phyloP scores from a whole-genome alignment of 2,888 invertebrate species.

The Dryocosmus kuriphilus region DNA sequence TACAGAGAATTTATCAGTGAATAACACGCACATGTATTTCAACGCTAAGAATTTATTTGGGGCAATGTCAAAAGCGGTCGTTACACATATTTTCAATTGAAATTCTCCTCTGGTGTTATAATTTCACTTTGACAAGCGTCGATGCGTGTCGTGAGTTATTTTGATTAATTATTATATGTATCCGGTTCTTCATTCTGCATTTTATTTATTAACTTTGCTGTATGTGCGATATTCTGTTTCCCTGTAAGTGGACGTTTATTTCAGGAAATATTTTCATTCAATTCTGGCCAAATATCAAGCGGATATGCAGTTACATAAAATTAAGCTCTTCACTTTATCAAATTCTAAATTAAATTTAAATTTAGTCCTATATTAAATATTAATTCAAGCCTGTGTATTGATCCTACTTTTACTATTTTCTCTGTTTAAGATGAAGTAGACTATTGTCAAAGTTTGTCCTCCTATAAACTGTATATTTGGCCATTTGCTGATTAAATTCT shows the following conservation, averaged over 20 bases:
- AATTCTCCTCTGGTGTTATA: not conserved
- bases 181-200: not conserved
- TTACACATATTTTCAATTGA: conserved; percentile 28
- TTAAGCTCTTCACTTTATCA: too few relatives aligned
- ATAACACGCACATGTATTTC: not conserved
- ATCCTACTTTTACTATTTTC: too few relatives aligned
- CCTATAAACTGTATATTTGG: too few relatives aligned
- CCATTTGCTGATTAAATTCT: too few relatives aligned
- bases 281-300: not conserved
- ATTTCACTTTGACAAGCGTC: conserved; percentile 12
- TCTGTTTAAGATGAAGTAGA: too few relatives aligned
- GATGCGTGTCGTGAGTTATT: conserved; percentile 1
- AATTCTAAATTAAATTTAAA: too few relatives aligned
- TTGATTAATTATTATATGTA: conserved; percentile 1
- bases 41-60: conserved; percentile 14
- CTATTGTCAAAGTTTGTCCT: too few relatives aligned
- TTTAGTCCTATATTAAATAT: too few relatives aligned
- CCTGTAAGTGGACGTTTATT: not conserved
- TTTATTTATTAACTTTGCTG: not conserved
- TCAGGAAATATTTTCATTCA: not conserved
- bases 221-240: not conserved
- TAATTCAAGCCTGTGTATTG: too few relatives aligned
- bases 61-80: conserved; percentile 16
- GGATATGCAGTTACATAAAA: too few relatives aligned
- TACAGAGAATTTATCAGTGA: conserved; percentile 10